Percentiles rank a stretch among this genome's conserved stretches.
Evolutionary conservation across 2,888 invertebrate species (phyloP).

Genomic region (Boloria selene): DNA sequence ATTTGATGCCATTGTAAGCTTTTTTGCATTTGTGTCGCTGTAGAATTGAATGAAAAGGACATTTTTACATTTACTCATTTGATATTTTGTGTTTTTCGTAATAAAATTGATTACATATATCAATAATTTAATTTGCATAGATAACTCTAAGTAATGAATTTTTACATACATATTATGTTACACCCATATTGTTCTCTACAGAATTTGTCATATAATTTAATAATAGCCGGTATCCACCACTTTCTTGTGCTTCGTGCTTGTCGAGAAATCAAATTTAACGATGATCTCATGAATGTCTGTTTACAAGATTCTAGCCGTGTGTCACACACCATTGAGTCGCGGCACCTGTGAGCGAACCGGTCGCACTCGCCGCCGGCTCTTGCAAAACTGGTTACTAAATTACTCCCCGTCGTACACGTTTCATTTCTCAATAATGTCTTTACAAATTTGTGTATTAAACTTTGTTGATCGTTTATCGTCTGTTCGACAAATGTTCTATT

Average conservation of each 20-base stretch:
- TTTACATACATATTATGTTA: too few relatives aligned
- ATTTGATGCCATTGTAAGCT: slow-evolving; percentile 22
- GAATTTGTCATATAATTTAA: slow-evolving; percentile 5
- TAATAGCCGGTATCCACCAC: slow-evolving; percentile 17
- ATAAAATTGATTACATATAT: neutral
- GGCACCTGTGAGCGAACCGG: slow-evolving; percentile 74
- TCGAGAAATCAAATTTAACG: slow-evolving; percentile 48
- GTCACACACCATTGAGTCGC: slow-evolving; percentile 59
- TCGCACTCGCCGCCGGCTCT: slow-evolving; percentile 60
- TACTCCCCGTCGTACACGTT: slow-evolving; percentile 47
- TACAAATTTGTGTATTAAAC: slow-evolving; percentile 11
- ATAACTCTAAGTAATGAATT: too few relatives aligned
- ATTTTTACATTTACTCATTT: neutral
- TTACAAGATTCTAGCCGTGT: slow-evolving; percentile 53
- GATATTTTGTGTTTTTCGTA: neutral
- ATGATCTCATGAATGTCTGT: slow-evolving; percentile 46
- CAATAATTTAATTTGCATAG: too few relatives aligned
- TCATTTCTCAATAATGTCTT: slow-evolving; percentile 30
- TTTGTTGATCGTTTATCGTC: slow-evolving; percentile 51
- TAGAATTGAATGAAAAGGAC: slow-evolving; percentile 19
- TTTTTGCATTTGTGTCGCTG: slow-evolving; percentile 1
- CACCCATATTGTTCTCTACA: slow-evolving; percentile 2
- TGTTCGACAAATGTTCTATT: neutral
- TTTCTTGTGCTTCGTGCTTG: slow-evolving; percentile 35
- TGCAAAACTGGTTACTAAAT: slow-evolving; percentile 68